A percentile compares a stretch with the other conserved stretches of the same genome.
phyloP scores from a whole-genome alignment of 2,888 invertebrate species.

The Pomacea canaliculata region DNA sequence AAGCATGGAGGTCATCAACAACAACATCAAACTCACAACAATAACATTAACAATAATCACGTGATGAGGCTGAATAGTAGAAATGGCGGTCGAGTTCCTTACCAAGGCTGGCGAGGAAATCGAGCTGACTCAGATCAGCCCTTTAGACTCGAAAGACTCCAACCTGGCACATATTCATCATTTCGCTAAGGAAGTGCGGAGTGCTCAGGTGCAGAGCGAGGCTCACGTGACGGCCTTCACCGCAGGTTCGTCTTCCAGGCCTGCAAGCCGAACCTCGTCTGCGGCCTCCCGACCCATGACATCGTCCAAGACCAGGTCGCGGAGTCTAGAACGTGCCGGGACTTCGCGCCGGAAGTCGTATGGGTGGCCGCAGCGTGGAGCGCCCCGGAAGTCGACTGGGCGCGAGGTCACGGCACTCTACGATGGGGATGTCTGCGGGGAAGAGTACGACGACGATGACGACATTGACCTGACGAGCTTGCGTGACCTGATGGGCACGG shows the following conservation, averaged over 20 bases:
- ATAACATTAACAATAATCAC: constrained; percentile 3
- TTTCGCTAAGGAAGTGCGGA: constrained; percentile 12
- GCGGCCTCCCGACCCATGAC: not conserved
- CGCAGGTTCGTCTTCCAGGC: not conserved
- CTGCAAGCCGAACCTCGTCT: not conserved
- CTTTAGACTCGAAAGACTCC: constrained; percentile 4
- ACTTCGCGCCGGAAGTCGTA: constrained; percentile 2
- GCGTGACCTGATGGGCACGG: constrained; percentile 33
- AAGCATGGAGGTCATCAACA: constrained; percentile 2
- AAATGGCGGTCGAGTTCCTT: not conserved
- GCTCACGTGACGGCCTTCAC: constrained; percentile 11
- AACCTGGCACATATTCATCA: constrained; percentile 16
- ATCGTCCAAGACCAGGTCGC: constrained; percentile 2
- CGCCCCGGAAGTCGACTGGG: constrained; percentile 7
- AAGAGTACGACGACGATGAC: constrained; percentile 28
- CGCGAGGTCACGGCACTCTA: not conserved
- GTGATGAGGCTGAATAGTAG: constrained; percentile 7
- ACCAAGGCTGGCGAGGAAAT: constrained; percentile 6
- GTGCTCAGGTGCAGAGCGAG: constrained; percentile 13
- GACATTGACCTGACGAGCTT: constrained; percentile 31
- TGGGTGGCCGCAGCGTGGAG: not conserved
- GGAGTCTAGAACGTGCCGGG: not conserved
- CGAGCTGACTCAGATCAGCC: not conserved
- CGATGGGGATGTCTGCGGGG: not conserved
- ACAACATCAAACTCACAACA: not conserved